A percentile compares a stretch with the other conserved stretches of the same genome.
Conservation (phyloP, 64 coral and sea anemone species). For the Pocillopora damicornis region DNA sequence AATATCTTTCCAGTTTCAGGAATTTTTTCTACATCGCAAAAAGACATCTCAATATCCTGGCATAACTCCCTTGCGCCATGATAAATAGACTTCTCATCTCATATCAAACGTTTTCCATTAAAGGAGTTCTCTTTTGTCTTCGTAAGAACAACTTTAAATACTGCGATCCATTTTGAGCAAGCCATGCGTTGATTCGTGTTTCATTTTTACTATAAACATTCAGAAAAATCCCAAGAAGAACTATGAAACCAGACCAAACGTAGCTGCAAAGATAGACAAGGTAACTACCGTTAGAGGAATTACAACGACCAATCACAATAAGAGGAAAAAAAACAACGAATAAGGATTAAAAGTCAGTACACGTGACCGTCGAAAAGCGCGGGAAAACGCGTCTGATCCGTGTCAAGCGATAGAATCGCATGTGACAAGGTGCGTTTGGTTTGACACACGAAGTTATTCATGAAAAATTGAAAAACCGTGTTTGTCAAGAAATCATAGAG, state of each 20-base stretch:
- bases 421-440: too few relatives aligned
- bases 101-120: conserved; percentile 37
- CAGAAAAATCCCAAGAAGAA: conserved; percentile 78
- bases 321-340: too few relatives aligned
- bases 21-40: too few relatives aligned
- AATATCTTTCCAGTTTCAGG: too few relatives aligned
- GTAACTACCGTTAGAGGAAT: not conserved
- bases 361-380: too few relatives aligned
- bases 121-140: not conserved
- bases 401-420: too few relatives aligned
- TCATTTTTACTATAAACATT: conserved; percentile 98
- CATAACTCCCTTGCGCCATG: too few relatives aligned
- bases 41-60: too few relatives aligned
- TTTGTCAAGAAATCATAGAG: not conserved
- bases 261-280: conserved; percentile 64
- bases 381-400: too few relatives aligned
- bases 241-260: conserved; percentile 91
- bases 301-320: not conserved
- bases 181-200: conserved; percentile 30
- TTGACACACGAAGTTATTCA: too few relatives aligned
- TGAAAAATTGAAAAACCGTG: not conserved
- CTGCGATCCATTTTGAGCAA: not conserved
- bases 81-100: not conserved
- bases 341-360: too few relatives aligned
- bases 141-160: not conserved